A percentile compares a stretch with the other conserved stretches of the same genome.
These are phyloP conservation scores for Iphiclides podalirius DNA, from an alignment of 2,888 invertebrate species.

Conservation along the genomic window DNA sequence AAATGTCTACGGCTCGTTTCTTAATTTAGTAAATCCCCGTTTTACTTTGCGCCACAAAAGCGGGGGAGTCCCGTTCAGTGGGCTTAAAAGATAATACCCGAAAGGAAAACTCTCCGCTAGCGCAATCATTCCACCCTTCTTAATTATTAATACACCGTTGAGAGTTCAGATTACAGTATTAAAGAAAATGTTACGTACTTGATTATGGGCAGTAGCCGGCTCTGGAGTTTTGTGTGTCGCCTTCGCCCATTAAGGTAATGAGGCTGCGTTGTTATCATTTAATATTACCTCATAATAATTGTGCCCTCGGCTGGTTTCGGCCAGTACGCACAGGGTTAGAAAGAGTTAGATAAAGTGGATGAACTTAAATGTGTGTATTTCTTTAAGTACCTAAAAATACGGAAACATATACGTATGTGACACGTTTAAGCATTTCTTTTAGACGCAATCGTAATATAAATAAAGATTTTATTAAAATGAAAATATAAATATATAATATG, in stretches of 20 bases:
- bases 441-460: too few relatives aligned
- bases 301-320: background rate
- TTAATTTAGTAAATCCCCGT: slow-evolving; percentile 39
- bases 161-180: slow-evolving; percentile 56
- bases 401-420: too few relatives aligned
- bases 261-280: background rate
- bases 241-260: slow-evolving; percentile 7
- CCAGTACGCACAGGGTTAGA: too few relatives aligned
- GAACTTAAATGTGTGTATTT: too few relatives aligned
- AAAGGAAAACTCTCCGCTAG: slow-evolving; percentile 48
- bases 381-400: too few relatives aligned
- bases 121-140: slow-evolving; percentile 57
- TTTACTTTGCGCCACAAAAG: slow-evolving; percentile 31
- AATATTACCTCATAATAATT: background rate
- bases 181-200: slow-evolving; percentile 43
- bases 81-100: slow-evolving; percentile 52
- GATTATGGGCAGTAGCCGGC: slow-evolving; percentile 27
- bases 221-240: background rate
- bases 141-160: slow-evolving; percentile 67
- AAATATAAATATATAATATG: too few relatives aligned
- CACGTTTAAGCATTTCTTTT: too few relatives aligned
- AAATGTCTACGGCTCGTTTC: slow-evolving; percentile 35
- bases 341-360: too few relatives aligned
- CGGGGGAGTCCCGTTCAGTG: slow-evolving; percentile 31
- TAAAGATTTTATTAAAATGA: too few relatives aligned